Percentiles rank a stretch among this genome's conserved stretches.
These are phyloP conservation scores for Labroides dimidiatus DNA, from an alignment of 2,797 vertebrate genomes.

Conservation along the genomic window DNA sequence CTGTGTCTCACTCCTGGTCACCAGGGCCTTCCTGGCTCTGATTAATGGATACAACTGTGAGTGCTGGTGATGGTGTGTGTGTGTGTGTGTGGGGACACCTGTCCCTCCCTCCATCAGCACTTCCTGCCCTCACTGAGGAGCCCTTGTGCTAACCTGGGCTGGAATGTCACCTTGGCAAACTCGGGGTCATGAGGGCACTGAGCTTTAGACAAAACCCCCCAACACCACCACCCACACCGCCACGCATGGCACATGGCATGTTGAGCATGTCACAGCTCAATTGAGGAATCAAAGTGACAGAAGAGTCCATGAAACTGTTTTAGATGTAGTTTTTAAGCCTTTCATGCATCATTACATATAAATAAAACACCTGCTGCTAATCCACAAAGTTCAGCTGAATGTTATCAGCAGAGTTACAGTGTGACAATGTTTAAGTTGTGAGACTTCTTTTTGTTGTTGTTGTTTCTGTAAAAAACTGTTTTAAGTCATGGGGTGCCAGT, in stretches of 20 bases:
- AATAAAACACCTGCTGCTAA: no score
- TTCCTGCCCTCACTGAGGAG: conserved; percentile 67
- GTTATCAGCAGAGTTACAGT: no score
- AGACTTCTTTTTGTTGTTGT: no score
- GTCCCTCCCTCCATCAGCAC: conserved; percentile 68
- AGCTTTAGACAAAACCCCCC: conserved; percentile 31
- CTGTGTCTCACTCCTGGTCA: conserved; percentile 34
- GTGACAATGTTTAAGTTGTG: no score
- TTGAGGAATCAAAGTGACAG: no score
- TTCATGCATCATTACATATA: no score
- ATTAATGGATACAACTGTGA: conserved; percentile 74
- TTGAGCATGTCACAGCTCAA: background rate
- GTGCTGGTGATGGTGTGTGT: background rate
- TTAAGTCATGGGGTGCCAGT: no score
- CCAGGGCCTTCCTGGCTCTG: conserved; percentile 55
- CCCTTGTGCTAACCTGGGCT: conserved; percentile 72
- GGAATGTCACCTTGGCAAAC: conserved; percentile 68
- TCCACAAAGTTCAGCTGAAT: no score
- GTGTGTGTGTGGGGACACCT: conserved; percentile 66
- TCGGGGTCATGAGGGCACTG: conserved; percentile 51
- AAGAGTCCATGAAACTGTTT: no score
- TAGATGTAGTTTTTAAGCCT: no score
- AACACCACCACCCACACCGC: background rate
- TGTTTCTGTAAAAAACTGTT: no score
- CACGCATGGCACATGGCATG: background rate